These are phyloP conservation scores for Pseudococcus viburni DNA, from an alignment of 2,888 invertebrate genomes.

Conservation along the genomic window DNA sequence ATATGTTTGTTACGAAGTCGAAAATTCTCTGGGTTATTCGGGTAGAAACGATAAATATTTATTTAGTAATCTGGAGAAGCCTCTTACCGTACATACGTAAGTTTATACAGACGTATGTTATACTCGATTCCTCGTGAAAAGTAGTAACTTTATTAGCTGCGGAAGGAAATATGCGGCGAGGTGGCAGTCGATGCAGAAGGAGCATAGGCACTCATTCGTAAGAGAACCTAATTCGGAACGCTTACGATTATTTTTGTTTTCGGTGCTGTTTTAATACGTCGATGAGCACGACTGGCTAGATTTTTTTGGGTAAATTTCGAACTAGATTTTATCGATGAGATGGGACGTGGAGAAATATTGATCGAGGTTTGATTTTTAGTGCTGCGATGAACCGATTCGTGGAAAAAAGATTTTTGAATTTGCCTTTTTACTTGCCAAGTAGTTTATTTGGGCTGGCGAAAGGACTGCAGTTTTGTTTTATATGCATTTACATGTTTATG, in stretches of 20 bases:
- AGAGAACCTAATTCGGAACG: constrained; percentile 6
- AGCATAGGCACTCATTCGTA: neutral
- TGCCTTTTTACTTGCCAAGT: no score
- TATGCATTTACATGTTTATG: constrained; percentile 6
- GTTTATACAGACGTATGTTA: neutral
- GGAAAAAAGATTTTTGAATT: no score
- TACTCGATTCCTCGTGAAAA: constrained; percentile 33
- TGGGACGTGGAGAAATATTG: neutral
- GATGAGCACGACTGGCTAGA: neutral
- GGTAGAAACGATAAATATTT: constrained; percentile 50
- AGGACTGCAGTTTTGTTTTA: neutral
- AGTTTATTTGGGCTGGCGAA: neutral
- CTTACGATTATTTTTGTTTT: constrained; percentile 11
- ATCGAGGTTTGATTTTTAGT: neutral
- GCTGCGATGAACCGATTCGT: neutral
- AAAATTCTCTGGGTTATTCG: constrained; percentile 29
- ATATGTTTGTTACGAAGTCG: neutral
- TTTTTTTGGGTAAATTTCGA: neutral
- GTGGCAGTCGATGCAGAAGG: neutral
- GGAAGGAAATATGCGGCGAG: constrained; percentile 41
- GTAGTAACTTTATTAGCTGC: constrained; percentile 46
- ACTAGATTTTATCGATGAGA: neutral
- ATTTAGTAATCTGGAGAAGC: constrained; percentile 42
- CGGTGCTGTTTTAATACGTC: constrained; percentile 4
- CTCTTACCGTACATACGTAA: constrained; percentile 23